These are phyloP conservation scores for Ariopsis seemanni DNA, from an alignment of 2,113 vertebrate species.

Conservation along the genomic window DNA sequence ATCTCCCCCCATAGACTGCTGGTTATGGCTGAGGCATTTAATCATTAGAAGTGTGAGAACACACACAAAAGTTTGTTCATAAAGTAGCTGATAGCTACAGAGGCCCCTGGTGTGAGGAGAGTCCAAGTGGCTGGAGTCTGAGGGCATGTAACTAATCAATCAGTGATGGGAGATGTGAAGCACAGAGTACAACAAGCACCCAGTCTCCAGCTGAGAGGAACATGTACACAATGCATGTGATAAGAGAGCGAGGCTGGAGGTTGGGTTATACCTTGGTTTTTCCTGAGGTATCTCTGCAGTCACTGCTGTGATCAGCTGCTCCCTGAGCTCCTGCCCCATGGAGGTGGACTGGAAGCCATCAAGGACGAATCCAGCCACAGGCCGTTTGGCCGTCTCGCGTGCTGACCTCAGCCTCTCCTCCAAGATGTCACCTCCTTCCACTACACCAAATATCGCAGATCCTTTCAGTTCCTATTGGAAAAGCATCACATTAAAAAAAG, in stretches of 20 bases:
- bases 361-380: slow-evolving; percentile 91
- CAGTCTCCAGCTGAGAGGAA: not conserved
- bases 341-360: slow-evolving; percentile 84
- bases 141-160: slow-evolving; percentile 28
- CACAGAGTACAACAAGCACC: not conserved
- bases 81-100: slow-evolving; percentile 13
- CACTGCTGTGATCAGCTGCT: slow-evolving; percentile 80
- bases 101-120: slow-evolving; percentile 17
- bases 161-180: not conserved
- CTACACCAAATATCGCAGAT: slow-evolving; percentile 83
- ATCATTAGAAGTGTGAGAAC: slow-evolving; percentile 1
- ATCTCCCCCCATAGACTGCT: not conserved
- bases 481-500: not conserved
- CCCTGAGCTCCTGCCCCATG: slow-evolving; percentile 75
- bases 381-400: slow-evolving; percentile 89
- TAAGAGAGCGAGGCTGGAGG: not conserved
- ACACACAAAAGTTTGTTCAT: slow-evolving; percentile 37
- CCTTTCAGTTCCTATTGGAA: slow-evolving; percentile 79
- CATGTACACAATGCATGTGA: not conserved
- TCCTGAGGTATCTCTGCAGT: slow-evolving; percentile 86
- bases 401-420: slow-evolving; percentile 92
- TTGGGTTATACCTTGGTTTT: slow-evolving; percentile 84
- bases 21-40: not conserved
- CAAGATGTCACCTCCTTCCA: slow-evolving; percentile 89
- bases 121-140: slow-evolving; percentile 33